These are phyloP conservation scores for Meteorus sp. DNA, from an alignment of 1,140 invertebrate genomes.

Conservation along the genomic window DNA sequence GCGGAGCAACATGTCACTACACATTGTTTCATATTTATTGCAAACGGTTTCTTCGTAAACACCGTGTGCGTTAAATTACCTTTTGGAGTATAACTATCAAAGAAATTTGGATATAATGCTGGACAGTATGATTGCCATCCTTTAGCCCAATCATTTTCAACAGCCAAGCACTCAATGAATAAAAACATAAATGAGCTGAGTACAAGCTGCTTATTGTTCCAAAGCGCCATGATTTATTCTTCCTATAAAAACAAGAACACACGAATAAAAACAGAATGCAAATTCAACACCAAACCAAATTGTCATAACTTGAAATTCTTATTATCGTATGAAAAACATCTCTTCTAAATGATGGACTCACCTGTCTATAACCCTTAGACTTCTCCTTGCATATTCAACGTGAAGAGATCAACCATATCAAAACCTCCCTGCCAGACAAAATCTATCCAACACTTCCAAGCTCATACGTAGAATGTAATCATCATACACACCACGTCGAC, in stretches of 20 bases:
- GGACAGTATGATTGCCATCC: conserved; percentile 48
- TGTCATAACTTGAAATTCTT: too few species aligned
- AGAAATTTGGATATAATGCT: conserved; percentile 43
- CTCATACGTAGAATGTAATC: too few species aligned
- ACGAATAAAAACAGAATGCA: conserved; percentile 1
- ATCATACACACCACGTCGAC: too few species aligned
- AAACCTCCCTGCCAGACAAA: too few species aligned
- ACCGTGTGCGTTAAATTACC: conserved; percentile 66
- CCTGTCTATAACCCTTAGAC: too few species aligned
- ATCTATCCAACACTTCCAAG: too few species aligned
- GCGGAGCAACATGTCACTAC: conserved; percentile 72
- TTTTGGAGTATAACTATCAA: conserved; percentile 50
- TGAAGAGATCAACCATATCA: too few species aligned
- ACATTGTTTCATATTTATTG: conserved; percentile 66
- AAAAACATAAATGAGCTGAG: conserved; percentile 40
- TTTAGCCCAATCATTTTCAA: conserved; percentile 41
- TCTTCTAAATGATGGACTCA: too few species aligned
- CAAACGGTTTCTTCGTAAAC: conserved; percentile 62
- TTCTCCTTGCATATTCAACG: too few species aligned
- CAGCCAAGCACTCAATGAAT: conserved; percentile 37
- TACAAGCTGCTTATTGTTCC: conserved; percentile 33
- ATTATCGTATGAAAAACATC: too few species aligned
- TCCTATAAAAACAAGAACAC: conserved; percentile 29
- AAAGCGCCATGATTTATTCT: conserved; percentile 34
- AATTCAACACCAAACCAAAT: not conserved